Evolutionary conservation across 37 sponge, comb jelly and placozoan genomes (phyloP), one percentile per base, ranked within the genome.

Genomic region (Halisarca cf. caerulea): DNA sequence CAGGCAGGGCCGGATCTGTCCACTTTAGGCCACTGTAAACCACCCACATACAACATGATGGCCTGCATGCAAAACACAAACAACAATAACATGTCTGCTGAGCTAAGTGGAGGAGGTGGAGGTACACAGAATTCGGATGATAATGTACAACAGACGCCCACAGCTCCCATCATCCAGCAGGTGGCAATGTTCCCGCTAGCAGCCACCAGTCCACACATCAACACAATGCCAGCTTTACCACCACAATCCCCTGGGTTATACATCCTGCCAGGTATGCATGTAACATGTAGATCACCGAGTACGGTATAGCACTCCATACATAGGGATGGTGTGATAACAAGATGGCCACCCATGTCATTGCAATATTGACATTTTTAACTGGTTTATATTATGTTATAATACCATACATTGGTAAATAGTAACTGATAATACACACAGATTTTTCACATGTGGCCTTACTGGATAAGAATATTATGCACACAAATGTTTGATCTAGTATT

Each of bases 61-160:
- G 44, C 77, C 0, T 68, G 69, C 30, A 40, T 74, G 77, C 77
- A 40, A n/a, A 74, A 74, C 77, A 36, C 45, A 40, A 74, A 74
- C 77, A 40, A 40, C 77, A 74, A 74, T 23, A 74, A 74, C 77
- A 74, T n/a, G n/a, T 41, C 32, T 14, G 5, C 5, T 33, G 72
- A 30, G 7, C 72, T 20, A 2, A 9, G 8, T 36, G 40, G 21
- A 6, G 28, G 8, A 8, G 25, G 25, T 64, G 28, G 23, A 18
- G 2, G 42, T 40, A n/a, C 42, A 43, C 42, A 40, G 23, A n/a
- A 74, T 36, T 35, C 42, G 6, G 45, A 41, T n/a, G 2, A 23
- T 21, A 17, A n/a, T 44, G 2, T 3, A 2, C 77, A 44, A 44
- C 77, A 17, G 2, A 7, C 24, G 15, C 77, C 77, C 21, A 3